Evolutionary conservation across 2,113 vertebrate species (phyloP).

Genomic region (Microtus oregoni): DNA sequence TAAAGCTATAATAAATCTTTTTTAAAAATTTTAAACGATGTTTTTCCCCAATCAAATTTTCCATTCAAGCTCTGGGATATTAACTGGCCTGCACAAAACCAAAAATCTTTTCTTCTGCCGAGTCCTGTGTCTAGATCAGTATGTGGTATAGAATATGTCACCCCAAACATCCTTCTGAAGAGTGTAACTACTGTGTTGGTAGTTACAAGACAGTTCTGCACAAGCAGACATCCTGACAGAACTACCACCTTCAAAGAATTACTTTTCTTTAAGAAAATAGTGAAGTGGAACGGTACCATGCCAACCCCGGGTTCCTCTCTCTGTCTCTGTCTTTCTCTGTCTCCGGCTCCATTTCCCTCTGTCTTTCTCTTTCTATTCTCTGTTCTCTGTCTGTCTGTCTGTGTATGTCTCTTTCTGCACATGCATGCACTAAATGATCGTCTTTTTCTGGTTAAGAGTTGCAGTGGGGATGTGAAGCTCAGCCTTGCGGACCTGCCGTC

Average conservation of each 20-base stretch:
- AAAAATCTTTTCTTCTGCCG: neutral
- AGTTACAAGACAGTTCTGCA: neutral
- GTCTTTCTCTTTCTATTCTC: no score
- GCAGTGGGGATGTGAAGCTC: no score
- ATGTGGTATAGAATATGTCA: neutral
- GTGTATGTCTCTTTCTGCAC: neutral
- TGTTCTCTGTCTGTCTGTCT: no score
- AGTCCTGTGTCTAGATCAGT: neutral
- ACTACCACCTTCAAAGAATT: neutral
- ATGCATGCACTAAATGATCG: no score
- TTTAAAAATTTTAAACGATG: no score
- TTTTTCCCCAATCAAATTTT: no score
- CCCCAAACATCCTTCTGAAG: neutral
- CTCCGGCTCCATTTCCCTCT: neutral
- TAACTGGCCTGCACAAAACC: neutral
- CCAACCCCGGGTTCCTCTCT: neutral
- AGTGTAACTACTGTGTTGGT: neutral
- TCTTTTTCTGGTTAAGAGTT: no score
- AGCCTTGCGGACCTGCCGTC: no score
- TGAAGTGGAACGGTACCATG: neutral
- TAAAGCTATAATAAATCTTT: no score
- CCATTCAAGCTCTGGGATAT: neutral
- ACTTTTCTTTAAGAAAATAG: slow-evolving; percentile 26
- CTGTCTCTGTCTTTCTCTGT: no score
- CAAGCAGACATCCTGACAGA: neutral